phyloP scores from a whole-genome alignment of 1,140 invertebrate genomes.

The Zaprionus davidi region DNA sequence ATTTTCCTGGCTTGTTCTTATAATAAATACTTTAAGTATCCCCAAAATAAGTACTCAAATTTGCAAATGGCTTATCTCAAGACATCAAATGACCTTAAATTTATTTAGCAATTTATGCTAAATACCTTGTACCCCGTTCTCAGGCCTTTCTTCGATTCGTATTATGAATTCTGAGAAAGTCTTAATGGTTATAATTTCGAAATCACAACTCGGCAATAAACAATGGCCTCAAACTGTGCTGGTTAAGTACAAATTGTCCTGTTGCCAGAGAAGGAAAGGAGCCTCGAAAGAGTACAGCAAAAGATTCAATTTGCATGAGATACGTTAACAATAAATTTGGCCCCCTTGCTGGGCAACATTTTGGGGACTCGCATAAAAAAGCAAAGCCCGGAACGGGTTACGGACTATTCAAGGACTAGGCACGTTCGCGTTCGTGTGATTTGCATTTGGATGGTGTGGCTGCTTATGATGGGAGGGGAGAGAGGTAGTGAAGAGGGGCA shows the following conservation, averaged over 20 bases:
- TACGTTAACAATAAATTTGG: slow-evolving; percentile 70
- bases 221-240: slow-evolving; percentile 26
- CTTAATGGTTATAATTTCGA: slow-evolving; percentile 37
- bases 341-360: neutral
- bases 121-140: neutral
- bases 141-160: neutral
- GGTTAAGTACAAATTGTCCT: slow-evolving; percentile 15
- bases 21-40: neutral
- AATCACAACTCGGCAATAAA: slow-evolving; percentile 36
- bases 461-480: slow-evolving; percentile 6
- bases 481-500: neutral
- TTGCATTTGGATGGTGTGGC: slow-evolving; percentile 56
- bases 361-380: neutral
- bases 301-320: slow-evolving; percentile 67
- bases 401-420: slow-evolving; percentile 36
- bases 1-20: too few species aligned
- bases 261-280: neutral
- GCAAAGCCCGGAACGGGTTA: slow-evolving; percentile 1
- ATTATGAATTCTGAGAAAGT: slow-evolving; percentile 28
- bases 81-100: neutral
- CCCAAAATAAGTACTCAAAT: neutral
- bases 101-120: slow-evolving; percentile 2
- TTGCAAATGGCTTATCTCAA: neutral
- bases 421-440: slow-evolving; percentile 66
- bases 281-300: slow-evolving; percentile 19